Evolutionary conservation across 1,140 invertebrate species (phyloP), one percentile per base, ranked within the genome.

Genomic region (Brachionus manjavacas): DNA sequence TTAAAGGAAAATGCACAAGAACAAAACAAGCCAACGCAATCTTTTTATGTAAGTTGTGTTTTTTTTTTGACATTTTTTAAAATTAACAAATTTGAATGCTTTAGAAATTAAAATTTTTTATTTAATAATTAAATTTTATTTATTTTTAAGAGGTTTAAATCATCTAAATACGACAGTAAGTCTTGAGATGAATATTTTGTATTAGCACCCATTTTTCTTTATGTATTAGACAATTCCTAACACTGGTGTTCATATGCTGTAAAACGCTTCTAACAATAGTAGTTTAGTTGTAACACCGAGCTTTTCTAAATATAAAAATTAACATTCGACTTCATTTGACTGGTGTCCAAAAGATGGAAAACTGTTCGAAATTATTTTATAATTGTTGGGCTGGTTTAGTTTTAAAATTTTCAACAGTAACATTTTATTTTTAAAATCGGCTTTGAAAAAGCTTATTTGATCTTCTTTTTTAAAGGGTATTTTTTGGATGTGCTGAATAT

Each of bases 141-240:
- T 41, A 7, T 41, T 72, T 46, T 49, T 35, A 76, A 76, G 72
- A 76, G 25, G 14, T 20, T 25, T 28, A 76, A 76, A 76, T 49
- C 72, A 25, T 46, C 72, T 12, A 76, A 76, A 76, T 76, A 76
- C 41, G 72, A 76, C 31, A 76, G 72, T 76, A 76, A 76, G 72
- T 76, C 43, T 72, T 16, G 12, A 41, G 31, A 76, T 46, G 9
- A 9, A 76, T 46, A 46, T 49, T 41, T 68, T 31, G 11, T 14
- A 31, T 68, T 68, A 68, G 25, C 25, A 39, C 31, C 12, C 7
- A 31, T n/a, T 7, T 68, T 39, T 68, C 23, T 31, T 14, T 68
- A 14, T 28, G 23, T 68, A 68, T 68, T 66, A 68, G 28, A 31
- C 39, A 35, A 28, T 60, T 60, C 16, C 9, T 60, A 9, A 9